Evolutionary conservation across 2,113 vertebrate genomes (phyloP).

Genomic region (Canis aureus): DNA sequence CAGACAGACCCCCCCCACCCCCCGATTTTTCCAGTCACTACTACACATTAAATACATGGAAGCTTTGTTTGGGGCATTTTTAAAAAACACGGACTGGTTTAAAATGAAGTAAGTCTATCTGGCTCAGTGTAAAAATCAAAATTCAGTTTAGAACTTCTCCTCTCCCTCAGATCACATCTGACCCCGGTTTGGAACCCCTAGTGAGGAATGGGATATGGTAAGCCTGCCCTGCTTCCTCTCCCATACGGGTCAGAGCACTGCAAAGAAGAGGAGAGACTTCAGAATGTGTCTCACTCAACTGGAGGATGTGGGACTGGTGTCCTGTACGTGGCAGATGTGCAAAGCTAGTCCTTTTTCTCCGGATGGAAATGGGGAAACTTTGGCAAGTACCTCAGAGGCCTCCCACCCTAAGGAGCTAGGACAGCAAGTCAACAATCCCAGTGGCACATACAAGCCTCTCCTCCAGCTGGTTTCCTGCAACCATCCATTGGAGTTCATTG

Average conservation of each 20-base stretch:
- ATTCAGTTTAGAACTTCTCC: not conserved
- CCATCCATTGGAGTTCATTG: not conserved
- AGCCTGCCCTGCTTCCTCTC: not conserved
- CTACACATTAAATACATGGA: not conserved
- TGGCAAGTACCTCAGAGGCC: not conserved
- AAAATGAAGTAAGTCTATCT: not conserved
- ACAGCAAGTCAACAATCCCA: no score
- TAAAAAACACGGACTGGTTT: not conserved
- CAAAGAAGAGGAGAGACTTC: not conserved
- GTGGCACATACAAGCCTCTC: no score
- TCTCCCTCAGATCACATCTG: not conserved
- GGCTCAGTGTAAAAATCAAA: slow-evolving; percentile 1
- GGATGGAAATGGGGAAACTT: not conserved
- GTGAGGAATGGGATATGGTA: not conserved
- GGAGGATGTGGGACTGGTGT: not conserved
- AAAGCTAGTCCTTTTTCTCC: not conserved
- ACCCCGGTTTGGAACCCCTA: not conserved
- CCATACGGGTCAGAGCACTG: not conserved
- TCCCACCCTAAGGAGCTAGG: no score
- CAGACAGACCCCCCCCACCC: not conserved
- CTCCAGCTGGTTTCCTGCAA: not conserved
- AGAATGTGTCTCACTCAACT: not conserved
- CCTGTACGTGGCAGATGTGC: not conserved
- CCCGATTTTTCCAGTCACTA: not conserved
- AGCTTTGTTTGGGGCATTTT: not conserved